Evolutionary conservation across 2,888 invertebrate genomes (phyloP).

Genomic region (Erebia aethiops): DNA sequence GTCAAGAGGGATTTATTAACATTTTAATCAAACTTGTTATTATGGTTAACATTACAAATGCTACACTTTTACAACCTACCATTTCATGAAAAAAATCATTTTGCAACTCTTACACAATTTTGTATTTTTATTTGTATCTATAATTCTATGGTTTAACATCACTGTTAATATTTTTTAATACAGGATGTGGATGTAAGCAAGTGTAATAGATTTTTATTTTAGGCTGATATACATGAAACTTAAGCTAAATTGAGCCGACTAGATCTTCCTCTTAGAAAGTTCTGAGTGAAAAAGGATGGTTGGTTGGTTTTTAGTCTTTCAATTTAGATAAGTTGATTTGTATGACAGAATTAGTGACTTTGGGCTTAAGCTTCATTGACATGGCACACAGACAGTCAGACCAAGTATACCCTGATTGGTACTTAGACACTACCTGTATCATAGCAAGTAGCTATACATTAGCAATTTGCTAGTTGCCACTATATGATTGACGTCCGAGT

Average conservation of each 20-base stretch:
- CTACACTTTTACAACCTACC: too few species aligned
- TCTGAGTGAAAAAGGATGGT: neutral
- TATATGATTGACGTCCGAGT: too few species aligned
- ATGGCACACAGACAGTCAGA: too few species aligned
- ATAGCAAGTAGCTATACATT: too few species aligned
- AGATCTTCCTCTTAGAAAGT: neutral
- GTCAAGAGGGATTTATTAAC: neutral
- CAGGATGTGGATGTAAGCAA: neutral
- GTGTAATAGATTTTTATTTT: neutral
- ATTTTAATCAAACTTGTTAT: neutral
- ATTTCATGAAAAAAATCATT: neutral
- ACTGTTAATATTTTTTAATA: neutral
- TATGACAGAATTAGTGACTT: neutral
- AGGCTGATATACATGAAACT: neutral
- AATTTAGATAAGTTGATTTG: conserved; percentile 1
- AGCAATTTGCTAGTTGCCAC: too few species aligned
- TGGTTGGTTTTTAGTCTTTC: neutral
- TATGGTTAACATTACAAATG: neutral
- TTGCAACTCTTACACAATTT: neutral
- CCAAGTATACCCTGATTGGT: too few species aligned
- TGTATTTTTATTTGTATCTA: neutral
- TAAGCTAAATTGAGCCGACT: neutral
- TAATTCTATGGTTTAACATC: neutral
- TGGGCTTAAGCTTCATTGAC: neutral
- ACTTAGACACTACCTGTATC: too few species aligned